These are phyloP conservation scores for Pachycephus smyrnensis DNA, from an alignment of 2,888 invertebrate genomes.

Conservation along the genomic window DNA sequence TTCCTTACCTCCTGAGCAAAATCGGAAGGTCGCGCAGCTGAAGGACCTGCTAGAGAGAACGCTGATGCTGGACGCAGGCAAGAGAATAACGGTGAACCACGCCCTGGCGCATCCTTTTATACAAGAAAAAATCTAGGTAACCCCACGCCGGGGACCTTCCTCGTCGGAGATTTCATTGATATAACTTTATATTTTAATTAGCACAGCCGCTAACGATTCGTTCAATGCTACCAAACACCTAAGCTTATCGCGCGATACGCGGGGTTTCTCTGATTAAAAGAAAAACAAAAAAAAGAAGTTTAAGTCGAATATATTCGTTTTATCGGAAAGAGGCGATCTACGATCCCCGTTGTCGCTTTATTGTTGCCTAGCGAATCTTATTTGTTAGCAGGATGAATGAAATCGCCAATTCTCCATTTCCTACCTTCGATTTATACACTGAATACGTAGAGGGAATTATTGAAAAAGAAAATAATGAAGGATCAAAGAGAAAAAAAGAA, in stretches of 20 bases:
- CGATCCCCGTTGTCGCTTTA: not conserved
- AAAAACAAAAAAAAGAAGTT: no score
- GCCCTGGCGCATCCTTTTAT: slow-evolving; percentile 96
- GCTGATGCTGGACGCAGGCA: slow-evolving; percentile 91
- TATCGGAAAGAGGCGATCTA: slow-evolving; percentile 38
- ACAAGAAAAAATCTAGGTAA: slow-evolving; percentile 86
- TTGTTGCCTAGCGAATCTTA: not conserved
- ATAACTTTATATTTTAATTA: slow-evolving; percentile 34
- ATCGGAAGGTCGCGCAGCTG: slow-evolving; percentile 90
- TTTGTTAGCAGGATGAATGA: not conserved
- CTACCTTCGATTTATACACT: not conserved
- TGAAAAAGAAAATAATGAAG: slow-evolving; percentile 20
- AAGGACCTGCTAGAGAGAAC: slow-evolving; percentile 93
- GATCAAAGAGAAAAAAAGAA: slow-evolving; percentile 16
- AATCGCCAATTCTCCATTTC: not conserved
- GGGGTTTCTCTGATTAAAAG: not conserved
- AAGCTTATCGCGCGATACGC: slow-evolving; percentile 3
- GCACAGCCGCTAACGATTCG: slow-evolving; percentile 6
- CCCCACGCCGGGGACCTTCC: slow-evolving; percentile 40
- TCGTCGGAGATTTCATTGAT: slow-evolving; percentile 49
- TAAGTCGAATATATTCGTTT: slow-evolving; percentile 36
- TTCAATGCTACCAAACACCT: not conserved
- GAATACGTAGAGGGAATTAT: not conserved
- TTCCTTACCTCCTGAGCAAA: slow-evolving; percentile 87
- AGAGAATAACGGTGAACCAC: slow-evolving; percentile 93